Evolutionary conservation across 2,113 vertebrate species (phyloP).

Genomic region (Limnothrissa miodon): DNA sequence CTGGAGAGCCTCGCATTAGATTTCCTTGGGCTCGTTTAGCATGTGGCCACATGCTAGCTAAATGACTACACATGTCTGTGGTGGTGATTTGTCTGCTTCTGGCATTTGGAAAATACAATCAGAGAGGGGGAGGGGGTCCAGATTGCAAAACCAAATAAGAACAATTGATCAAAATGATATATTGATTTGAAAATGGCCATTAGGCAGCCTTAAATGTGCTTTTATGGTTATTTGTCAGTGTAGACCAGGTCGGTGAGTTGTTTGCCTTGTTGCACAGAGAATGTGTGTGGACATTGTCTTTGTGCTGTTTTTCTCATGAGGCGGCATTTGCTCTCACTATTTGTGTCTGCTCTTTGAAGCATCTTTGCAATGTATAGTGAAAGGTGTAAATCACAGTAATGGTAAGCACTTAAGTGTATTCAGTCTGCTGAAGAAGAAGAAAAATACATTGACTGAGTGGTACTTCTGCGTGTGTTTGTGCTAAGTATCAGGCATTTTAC

Average conservation of each 20-base stretch:
- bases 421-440: background rate
- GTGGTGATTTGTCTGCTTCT: conserved; percentile 57
- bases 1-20: conserved; percentile 9
- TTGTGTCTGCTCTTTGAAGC: background rate
- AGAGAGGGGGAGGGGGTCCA: conserved; percentile 53
- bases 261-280: background rate
- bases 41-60: conserved; percentile 60
- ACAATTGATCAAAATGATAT: conserved; percentile 69
- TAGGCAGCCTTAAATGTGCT: conserved; percentile 64
- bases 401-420: background rate
- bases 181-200: conserved; percentile 58
- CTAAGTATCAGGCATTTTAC: background rate
- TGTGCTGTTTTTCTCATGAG: background rate
- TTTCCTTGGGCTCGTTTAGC: conserved; percentile 48
- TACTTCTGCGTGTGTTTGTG: background rate
- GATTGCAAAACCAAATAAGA: conserved; percentile 56
- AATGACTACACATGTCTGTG: conserved; percentile 58
- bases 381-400: background rate
- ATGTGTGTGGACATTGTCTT: background rate
- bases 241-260: conserved; percentile 14
- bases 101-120: conserved; percentile 71
- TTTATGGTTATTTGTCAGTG: conserved; percentile 54
- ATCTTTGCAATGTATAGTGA: background rate
- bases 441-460: background rate
- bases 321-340: background rate